Percentiles rank a stretch among this genome's conserved stretches.
These are phyloP conservation scores for Zophobas morio DNA, from an alignment of 1,140 invertebrate species.

Conservation along the genomic window DNA sequence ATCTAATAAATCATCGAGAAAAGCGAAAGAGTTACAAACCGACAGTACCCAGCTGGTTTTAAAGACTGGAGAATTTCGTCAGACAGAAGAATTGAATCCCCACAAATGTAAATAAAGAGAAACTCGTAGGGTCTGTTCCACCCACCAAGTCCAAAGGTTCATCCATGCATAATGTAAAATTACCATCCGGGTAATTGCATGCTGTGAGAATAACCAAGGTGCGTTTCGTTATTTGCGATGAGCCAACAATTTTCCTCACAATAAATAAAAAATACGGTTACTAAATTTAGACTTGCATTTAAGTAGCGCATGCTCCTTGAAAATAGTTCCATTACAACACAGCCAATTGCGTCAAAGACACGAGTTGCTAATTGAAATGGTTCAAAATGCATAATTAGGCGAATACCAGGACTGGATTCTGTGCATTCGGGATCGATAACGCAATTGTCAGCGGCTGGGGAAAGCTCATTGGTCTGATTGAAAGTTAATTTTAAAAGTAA, in stretches of 20 bases:
- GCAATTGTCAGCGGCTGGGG: background rate
- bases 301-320: conserved; percentile 24
- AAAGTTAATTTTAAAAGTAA: conserved; percentile 23
- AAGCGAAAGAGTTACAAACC: too few relatives aligned
- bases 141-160: too few relatives aligned
- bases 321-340: conserved; percentile 23
- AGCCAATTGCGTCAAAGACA: conserved; percentile 3
- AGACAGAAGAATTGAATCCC: too few relatives aligned
- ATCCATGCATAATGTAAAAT: background rate
- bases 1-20: too few relatives aligned
- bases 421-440: background rate
- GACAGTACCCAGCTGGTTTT: too few relatives aligned
- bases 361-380: conserved; percentile 4
- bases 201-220: background rate
- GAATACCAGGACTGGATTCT: background rate
- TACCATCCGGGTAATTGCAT: background rate
- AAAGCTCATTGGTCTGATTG: conserved; percentile 9
- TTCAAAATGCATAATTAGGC: conserved; percentile 15
- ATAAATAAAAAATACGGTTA: conserved; percentile 16
- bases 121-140: too few relatives aligned
- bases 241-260: background rate
- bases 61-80: too few relatives aligned
- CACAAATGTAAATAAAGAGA: too few relatives aligned
- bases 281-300: conserved; percentile 20
- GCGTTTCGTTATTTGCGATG: conserved; percentile 1